Base-by-base conservation (phyloP, 2,888 invertebrate species). In the Pseudanteris insignis region DNA sequence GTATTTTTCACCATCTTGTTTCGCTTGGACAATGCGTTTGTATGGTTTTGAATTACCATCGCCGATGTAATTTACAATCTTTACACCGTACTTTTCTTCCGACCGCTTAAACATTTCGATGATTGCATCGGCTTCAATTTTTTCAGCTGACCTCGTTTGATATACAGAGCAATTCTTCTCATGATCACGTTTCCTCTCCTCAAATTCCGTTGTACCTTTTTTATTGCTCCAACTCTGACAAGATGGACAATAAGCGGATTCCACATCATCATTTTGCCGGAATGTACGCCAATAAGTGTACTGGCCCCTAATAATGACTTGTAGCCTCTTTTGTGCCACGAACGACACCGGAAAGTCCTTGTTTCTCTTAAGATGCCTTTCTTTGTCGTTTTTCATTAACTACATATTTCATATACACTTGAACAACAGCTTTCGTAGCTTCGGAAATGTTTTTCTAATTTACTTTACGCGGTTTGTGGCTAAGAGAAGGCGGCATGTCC, bases 341-440 rank as follows among this genome's bases (percentile, higher is more conserved):
- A 24, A 25, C 36, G 24, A 25, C 36, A 37, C 36, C 25, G 25
- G 36, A 37, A 2, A 37, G 24, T 24, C 36, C 24, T 12, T 24
- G 11, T 24, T 24, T 25, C 1, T 21, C 24, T 24, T 37, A 21
- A 9, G 24, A 25, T 37, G 2, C 12, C 12, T 21, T 37, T 24
- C 36, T 21, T 37, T 37, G 12, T 37, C 33, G 25, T 15, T 44
- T 33, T 33, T 44, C 44, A 9, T 44, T 8, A n/a, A 44, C 26
- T 32, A 13, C 30, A 9, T 32, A 1, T 32, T 43, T 30, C 32
- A 43, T 43, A 24, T 11, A 13, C 3, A 32, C 29, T 24, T 43
- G 32, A 15, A 32, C 32, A 24, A 43, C 43, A 24, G 32, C 30
- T 21, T 43, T 43, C 12, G n/a, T 24, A 21, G 43, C 43, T 12